Evolutionary conservation across 2,797 vertebrate genomes (phyloP).

Genomic region (Pogonophryne albipinna): DNA sequence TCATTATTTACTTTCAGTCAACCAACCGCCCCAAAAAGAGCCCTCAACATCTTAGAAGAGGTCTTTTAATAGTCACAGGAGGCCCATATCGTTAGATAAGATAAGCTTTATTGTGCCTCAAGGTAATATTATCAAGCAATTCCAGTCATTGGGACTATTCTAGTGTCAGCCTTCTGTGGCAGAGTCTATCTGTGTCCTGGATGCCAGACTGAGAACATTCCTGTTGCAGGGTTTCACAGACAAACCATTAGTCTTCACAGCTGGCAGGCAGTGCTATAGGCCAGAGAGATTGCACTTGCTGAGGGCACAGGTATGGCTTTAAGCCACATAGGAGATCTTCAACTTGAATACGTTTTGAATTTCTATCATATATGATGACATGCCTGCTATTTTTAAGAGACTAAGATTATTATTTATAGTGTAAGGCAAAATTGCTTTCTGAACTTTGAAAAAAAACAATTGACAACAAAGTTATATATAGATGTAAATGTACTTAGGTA

Average conservation of each 20-base stretch:
- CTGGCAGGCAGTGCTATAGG: conserved; percentile 35
- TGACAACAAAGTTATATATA: too few species aligned
- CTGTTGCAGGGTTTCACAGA: conserved; percentile 41
- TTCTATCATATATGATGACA: not conserved
- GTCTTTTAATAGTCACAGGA: conserved; percentile 59
- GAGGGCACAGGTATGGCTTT: conserved; percentile 23
- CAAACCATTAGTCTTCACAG: conserved; percentile 53
- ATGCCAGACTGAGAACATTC: conserved; percentile 67
- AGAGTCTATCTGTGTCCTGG: conserved; percentile 64
- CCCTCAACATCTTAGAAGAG: conserved; percentile 29
- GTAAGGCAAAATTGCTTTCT: too few species aligned
- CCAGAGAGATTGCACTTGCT: not conserved
- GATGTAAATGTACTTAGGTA: too few species aligned
- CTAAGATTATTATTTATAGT: too few species aligned
- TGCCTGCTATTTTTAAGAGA: too few species aligned
- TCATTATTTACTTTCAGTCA: conserved; percentile 24
- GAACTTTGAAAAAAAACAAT: too few species aligned
- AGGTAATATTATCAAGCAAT: conserved; percentile 67
- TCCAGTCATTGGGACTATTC: conserved; percentile 60
- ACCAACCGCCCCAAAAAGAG: conserved; percentile 28
- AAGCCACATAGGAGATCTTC: conserved; percentile 1
- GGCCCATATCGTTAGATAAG: conserved; percentile 58
- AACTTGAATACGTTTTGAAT: not conserved
- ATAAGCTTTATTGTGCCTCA: conserved; percentile 65
- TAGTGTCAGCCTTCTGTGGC: conserved; percentile 53